phyloP scores from a whole-genome alignment of 2,797 vertebrate genomes.

The Sandelia bainsii region DNA sequence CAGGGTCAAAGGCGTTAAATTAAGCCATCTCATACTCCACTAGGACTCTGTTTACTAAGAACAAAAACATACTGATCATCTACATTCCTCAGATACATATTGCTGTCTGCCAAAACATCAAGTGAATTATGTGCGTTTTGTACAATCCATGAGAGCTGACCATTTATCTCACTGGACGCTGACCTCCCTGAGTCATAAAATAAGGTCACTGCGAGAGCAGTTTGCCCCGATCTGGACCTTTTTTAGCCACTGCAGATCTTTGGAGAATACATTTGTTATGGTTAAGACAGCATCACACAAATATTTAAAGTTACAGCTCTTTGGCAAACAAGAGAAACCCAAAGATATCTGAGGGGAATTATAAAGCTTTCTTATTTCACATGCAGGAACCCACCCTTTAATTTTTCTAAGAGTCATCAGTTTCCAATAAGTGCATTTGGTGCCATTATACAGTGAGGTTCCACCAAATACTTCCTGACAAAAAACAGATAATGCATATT shows the following conservation, averaged over 20 bases:
- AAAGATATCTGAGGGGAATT: slow-evolving; percentile 58
- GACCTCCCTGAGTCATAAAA: slow-evolving; percentile 61
- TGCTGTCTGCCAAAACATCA: slow-evolving; percentile 62
- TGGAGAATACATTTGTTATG: slow-evolving; percentile 65
- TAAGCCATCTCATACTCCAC: slow-evolving; percentile 30
- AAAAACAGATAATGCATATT: slow-evolving; percentile 20
- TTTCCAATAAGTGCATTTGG: slow-evolving; percentile 16
- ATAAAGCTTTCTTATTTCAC: slow-evolving; percentile 48
- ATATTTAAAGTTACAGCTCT: slow-evolving; percentile 68
- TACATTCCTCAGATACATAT: slow-evolving; percentile 40
- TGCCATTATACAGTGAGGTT: slow-evolving; percentile 1
- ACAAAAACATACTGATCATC: slow-evolving; percentile 61
- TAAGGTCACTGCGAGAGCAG: slow-evolving; percentile 44
- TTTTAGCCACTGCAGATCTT: slow-evolving; percentile 35
- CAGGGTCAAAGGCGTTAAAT: slow-evolving; percentile 48
- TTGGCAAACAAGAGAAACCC: slow-evolving; percentile 43
- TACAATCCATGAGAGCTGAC: slow-evolving; percentile 30
- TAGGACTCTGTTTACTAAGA: slow-evolving; percentile 56
- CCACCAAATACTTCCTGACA: slow-evolving; percentile 19
- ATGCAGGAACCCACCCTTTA: slow-evolving; percentile 45
- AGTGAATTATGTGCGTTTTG: slow-evolving; percentile 59
- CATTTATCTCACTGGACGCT: slow-evolving; percentile 60
- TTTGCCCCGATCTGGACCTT: slow-evolving; percentile 39
- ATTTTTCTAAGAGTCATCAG: slow-evolving; percentile 14
- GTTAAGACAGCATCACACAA: slow-evolving; percentile 59